Evolutionary conservation across 2,888 invertebrate genomes (phyloP), one percentile per base, ranked within the genome.

Genomic region (Caenorhabditis sp.): DNA sequence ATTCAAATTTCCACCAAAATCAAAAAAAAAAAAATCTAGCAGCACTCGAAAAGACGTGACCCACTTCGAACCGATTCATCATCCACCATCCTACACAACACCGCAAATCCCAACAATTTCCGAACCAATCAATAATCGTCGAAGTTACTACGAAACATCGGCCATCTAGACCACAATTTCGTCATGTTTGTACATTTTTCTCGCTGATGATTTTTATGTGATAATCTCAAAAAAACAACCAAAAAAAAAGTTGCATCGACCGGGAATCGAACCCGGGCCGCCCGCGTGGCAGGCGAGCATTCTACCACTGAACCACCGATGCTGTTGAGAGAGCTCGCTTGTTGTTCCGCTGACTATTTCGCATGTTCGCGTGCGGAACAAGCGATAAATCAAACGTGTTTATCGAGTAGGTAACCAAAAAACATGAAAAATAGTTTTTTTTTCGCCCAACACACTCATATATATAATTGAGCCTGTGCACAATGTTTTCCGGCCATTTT

Each of bases 281-380:
- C 82, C 80, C 81, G 84, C 83, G 82, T 81, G 80, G 82, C 79
- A 82, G 81, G 83, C 83, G 82, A 83, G 83, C 82, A 84, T 81
- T 81, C 82, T 84, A 81, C 85, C 84, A 81, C 80, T 85, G 81
- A 84, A 84, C 83, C 84, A 85, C 69, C 74, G 69, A 66, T 69
- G 74, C 74, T 55, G 17, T n/a, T n/a, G n/a, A n/a, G n/a, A n/a
- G n/a, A n/a, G n/a, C n/a, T n/a, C n/a, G n/a, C n/a, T n/a, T n/a
- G n/a, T n/a, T n/a, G n/a, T n/a, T n/a, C n/a, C n/a, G n/a, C n/a
- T n/a, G n/a, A n/a, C n/a, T n/a, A n/a, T n/a, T n/a, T n/a, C n/a
- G n/a, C n/a, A n/a, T n/a, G n/a, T n/a, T n/a, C n/a, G n/a, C n/a
- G n/a, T n/a, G n/a, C n/a, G n/a, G n/a, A n/a, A n/a, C n/a, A n/a